phyloP scores from a whole-genome alignment of 2,797 vertebrate species.

The Argentina silus region DNA sequence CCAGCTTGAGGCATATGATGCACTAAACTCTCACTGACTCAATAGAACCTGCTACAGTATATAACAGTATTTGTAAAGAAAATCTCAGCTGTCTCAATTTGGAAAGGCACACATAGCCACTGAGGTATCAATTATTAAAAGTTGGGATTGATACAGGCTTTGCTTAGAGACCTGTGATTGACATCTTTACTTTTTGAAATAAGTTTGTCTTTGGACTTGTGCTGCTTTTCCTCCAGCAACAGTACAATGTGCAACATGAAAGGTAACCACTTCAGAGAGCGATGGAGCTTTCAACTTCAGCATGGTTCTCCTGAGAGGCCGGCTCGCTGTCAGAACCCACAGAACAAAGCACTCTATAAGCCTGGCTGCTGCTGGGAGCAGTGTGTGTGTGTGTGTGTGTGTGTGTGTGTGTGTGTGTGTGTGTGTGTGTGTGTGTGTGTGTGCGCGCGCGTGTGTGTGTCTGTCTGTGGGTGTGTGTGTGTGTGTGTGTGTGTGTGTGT shows the following conservation, averaged over 20 bases:
- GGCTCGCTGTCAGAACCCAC: conserved; percentile 69
- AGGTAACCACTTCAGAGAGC: conserved; percentile 76
- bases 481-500: not conserved
- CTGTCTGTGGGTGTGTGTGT: not conserved
- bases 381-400: not conserved
- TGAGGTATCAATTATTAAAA: not conserved
- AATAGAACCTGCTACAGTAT: no score
- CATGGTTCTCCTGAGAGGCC: conserved; percentile 70
- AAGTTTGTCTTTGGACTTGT: conserved; percentile 50
- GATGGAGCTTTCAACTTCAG: conserved; percentile 72
- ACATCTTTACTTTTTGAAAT: conserved; percentile 52
- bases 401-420: not conserved
- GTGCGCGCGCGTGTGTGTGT: not conserved
- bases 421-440: not conserved
- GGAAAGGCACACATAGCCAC: conserved; percentile 16
- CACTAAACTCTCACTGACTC: no score
- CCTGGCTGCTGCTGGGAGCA: conserved; percentile 40
- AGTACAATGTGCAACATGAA: conserved; percentile 70
- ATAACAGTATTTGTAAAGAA: no score
- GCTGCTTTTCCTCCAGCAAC: conserved; percentile 51
- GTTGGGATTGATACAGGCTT: not conserved
- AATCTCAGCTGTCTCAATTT: conserved; percentile 21
- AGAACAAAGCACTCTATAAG: conserved; percentile 68
- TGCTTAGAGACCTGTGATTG: conserved; percentile 28
- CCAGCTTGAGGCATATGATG: no score